Conservation (phyloP, 53 echinoderm and acorn worm species). For the Astropecten irregularis region DNA sequence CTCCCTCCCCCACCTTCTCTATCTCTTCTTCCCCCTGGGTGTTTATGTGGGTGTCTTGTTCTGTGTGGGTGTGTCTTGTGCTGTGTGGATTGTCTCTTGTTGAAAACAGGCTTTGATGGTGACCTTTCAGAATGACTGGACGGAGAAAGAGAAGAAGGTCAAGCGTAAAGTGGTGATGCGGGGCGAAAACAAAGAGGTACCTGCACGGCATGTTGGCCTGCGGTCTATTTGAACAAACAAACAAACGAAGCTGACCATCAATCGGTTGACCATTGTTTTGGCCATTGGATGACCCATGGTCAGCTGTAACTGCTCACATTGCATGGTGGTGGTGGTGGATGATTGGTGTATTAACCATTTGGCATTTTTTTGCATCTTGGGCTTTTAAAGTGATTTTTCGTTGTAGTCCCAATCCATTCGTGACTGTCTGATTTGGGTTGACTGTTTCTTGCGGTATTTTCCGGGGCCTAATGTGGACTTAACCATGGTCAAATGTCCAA, state of each 20-base stretch:
- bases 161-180: constrained; percentile 38
- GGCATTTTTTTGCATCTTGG: no score
- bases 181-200: constrained; percentile 15
- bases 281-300: not conserved
- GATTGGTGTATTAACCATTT: not conserved
- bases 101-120: constrained; percentile 38
- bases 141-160: constrained; percentile 26
- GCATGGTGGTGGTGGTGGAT: not conserved
- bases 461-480: no score
- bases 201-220: not conserved
- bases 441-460: no score
- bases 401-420: no score
- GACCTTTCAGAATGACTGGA: constrained; percentile 48
- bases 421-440: no score
- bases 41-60: constrained; percentile 25
- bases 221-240: no score
- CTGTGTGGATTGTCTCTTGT: not conserved
- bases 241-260: no score
- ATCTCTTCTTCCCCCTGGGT: not conserved
- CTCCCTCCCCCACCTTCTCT: no score
- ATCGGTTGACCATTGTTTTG: no score
- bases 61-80: not conserved
- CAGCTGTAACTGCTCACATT: not conserved
- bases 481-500: no score
- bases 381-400: no score